Percentiles rank a stretch among this genome's conserved stretches.
These are phyloP conservation scores for Mycalesis mineus DNA, from an alignment of 2,888 invertebrate genomes.

Conservation along the genomic window DNA sequence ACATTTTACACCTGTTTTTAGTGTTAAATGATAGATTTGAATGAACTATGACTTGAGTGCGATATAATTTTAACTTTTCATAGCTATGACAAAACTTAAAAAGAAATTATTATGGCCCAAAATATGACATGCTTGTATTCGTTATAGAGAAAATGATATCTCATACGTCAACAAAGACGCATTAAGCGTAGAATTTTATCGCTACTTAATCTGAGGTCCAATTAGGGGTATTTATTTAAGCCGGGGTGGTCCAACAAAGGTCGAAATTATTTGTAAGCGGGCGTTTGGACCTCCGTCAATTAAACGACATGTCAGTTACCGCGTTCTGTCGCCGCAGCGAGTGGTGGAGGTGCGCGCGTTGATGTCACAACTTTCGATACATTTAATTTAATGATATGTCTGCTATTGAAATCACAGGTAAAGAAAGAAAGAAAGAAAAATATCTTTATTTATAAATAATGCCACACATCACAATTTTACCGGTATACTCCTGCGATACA, in stretches of 20 bases:
- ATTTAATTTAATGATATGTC: too few species aligned
- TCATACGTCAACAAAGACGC: slow-evolving; percentile 42
- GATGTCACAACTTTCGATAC: slow-evolving; percentile 32
- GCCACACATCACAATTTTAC: too few species aligned
- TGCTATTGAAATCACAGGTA: too few species aligned
- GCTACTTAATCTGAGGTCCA: slow-evolving; percentile 56
- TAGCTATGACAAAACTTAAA: not conserved
- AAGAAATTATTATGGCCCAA: not conserved
- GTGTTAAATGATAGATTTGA: not conserved
- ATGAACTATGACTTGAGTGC: not conserved
- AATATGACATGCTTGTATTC: slow-evolving; percentile 2
- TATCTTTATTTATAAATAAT: too few species aligned
- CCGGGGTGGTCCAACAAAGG: slow-evolving; percentile 59
- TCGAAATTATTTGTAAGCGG: slow-evolving; percentile 39
- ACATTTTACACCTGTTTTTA: too few species aligned
- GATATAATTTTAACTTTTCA: slow-evolving; percentile 4
- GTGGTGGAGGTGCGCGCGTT: slow-evolving; percentile 28
- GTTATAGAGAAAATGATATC: slow-evolving; percentile 15
- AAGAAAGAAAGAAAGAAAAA: too few species aligned
- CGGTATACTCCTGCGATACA: too few species aligned
- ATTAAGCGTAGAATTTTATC: slow-evolving; percentile 55
- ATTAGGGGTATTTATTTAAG: slow-evolving; percentile 66
- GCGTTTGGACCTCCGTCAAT: slow-evolving; percentile 60
- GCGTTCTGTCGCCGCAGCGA: slow-evolving; percentile 43
- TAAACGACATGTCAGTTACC: slow-evolving; percentile 61